Percentiles rank a stretch among this genome's conserved stretches.
Evolutionary conservation across 1,140 invertebrate species (phyloP).

Genomic region (Hesperophylax magnus): DNA sequence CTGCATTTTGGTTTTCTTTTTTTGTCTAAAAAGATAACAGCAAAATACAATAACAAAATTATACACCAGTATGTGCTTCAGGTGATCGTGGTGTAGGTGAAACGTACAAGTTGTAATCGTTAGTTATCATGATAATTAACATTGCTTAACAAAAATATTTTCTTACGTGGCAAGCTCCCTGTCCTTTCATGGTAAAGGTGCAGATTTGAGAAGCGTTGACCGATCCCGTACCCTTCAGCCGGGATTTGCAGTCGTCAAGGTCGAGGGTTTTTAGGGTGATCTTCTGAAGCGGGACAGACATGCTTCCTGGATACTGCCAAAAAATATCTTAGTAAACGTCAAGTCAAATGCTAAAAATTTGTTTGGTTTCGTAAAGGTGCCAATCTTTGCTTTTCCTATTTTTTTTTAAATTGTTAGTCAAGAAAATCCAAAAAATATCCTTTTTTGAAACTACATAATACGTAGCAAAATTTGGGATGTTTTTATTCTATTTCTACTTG

Average conservation of each 20-base stretch:
- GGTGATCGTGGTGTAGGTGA: too few species aligned
- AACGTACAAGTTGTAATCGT: too few species aligned
- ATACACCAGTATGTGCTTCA: too few species aligned
- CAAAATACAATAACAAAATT: too few species aligned
- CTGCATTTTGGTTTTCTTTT: too few species aligned
- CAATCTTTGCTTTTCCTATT: not conserved
- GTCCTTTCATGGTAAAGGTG: constrained; percentile 72
- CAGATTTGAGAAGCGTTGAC: constrained; percentile 70
- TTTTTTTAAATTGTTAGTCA: not conserved
- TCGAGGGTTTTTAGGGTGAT: constrained; percentile 65
- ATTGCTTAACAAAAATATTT: not conserved
- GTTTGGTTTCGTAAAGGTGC: not conserved
- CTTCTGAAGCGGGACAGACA: constrained; percentile 65
- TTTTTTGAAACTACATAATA: not conserved
- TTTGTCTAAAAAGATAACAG: too few species aligned
- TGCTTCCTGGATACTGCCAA: constrained; percentile 63
- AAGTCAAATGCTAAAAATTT: not conserved
- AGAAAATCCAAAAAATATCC: too few species aligned
- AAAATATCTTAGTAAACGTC: not conserved
- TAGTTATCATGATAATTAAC: too few species aligned
- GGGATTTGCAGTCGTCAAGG: constrained; percentile 61
- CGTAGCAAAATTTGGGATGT: not conserved
- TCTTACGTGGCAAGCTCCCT: constrained; percentile 71
- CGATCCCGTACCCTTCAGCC: constrained; percentile 58
- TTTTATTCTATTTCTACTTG: too few species aligned